Percentiles rank a stretch among this genome's conserved stretches.
Evolutionary conservation across 2,888 invertebrate species (phyloP).

Genomic region (Nomada hirtipes): DNA sequence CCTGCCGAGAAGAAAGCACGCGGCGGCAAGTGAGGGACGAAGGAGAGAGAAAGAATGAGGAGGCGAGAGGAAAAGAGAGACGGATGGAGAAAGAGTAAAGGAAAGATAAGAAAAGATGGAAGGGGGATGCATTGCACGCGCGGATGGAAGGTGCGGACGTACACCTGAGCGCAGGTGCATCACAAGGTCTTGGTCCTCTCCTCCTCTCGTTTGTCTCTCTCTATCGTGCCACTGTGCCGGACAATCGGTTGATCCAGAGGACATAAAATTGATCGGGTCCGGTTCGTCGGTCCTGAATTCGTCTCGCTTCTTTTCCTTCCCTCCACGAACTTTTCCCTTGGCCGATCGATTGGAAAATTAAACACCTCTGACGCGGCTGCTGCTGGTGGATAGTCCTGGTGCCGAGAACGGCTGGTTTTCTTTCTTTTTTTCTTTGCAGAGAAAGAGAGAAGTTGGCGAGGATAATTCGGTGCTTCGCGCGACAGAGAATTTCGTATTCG

Average conservation of each 20-base stretch:
- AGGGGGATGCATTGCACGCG: slow-evolving; percentile 65
- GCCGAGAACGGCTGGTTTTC: not conserved
- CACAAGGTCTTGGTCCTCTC: slow-evolving; percentile 67
- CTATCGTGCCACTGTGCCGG: slow-evolving; percentile 38
- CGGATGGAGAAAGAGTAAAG: slow-evolving; percentile 1
- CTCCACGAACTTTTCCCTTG: slow-evolving; percentile 9
- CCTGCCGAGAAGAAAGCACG: not conserved
- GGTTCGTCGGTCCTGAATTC: slow-evolving; percentile 2
- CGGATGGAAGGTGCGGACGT: slow-evolving; percentile 70
- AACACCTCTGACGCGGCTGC: not conserved
- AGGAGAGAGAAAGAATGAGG: not conserved
- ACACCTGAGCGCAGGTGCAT: slow-evolving; percentile 74
- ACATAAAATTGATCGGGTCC: slow-evolving; percentile 57
- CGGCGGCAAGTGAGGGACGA: slow-evolving; percentile 17
- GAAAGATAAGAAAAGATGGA: slow-evolving; percentile 1
- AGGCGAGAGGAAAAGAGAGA: slow-evolving; percentile 5
- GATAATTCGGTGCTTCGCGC: slow-evolving; percentile 18
- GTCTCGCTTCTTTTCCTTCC: slow-evolving; percentile 9
- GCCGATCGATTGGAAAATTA: slow-evolving; percentile 34
- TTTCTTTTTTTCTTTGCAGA: not conserved
- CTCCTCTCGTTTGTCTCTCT: slow-evolving; percentile 42
- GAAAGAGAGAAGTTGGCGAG: not conserved
- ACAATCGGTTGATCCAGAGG: slow-evolving; percentile 58
- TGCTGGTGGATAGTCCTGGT: too few relatives aligned
- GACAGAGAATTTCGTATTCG: slow-evolving; percentile 21